A percentile compares a stretch with the other conserved stretches of the same genome.
phyloP scores from a whole-genome alignment of 92 coral and sea anemone species.

The Parazoanthus atlanticus region DNA sequence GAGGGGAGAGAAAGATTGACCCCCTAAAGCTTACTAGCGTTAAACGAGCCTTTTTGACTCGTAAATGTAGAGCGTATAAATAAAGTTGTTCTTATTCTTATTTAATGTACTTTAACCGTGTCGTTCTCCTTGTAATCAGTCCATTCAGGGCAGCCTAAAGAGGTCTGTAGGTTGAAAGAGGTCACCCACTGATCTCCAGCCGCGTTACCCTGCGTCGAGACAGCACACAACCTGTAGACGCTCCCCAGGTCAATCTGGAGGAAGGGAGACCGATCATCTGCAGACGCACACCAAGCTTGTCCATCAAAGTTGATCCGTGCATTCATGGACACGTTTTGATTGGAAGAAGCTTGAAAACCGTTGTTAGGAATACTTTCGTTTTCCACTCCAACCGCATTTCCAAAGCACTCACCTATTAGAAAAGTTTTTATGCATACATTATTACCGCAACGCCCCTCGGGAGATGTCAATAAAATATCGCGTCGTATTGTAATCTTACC shows the following conservation, averaged over 20 bases:
- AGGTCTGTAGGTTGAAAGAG: conserved; percentile 39
- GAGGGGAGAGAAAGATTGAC: too few relatives aligned
- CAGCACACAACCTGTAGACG: conserved; percentile 9
- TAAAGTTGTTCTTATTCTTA: too few relatives aligned
- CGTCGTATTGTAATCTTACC: too few relatives aligned
- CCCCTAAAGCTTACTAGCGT: too few relatives aligned
- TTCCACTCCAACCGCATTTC: conserved; percentile 30
- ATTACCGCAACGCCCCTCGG: too few relatives aligned
- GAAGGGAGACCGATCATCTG: conserved; percentile 37
- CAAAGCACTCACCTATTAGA: neutral
- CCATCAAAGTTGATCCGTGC: conserved; percentile 34
- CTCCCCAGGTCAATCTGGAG: conserved; percentile 45
- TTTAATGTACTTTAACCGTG: conserved; percentile 8
- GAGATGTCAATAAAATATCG: too few relatives aligned
- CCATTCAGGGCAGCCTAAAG: conserved; percentile 34
- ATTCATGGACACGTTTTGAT: neutral
- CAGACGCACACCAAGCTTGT: conserved; percentile 53
- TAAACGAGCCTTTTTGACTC: too few relatives aligned
- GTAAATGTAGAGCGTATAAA: too few relatives aligned
- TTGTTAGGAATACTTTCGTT: conserved; percentile 28
- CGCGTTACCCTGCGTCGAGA: conserved; percentile 8
- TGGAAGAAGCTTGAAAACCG: conserved; percentile 43
- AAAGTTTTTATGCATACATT: neutral
- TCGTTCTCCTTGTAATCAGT: conserved; percentile 33
- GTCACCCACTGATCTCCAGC: conserved; percentile 16